Conservation (phyloP, 1,140 invertebrate genomes). For the Steinernema feltiae region DNA sequence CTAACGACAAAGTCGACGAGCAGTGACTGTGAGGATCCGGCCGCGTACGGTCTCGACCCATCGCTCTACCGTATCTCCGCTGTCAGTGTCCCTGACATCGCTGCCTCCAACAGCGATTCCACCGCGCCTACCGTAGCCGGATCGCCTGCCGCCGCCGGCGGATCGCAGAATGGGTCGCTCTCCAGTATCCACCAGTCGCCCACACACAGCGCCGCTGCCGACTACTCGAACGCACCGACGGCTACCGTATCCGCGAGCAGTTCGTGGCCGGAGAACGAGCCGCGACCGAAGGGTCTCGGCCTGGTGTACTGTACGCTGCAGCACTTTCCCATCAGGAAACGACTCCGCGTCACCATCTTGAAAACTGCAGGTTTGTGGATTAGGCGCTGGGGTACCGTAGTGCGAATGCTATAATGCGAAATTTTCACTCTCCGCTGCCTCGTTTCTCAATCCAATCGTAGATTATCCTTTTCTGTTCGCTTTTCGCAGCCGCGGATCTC, state of each 20-base stretch:
- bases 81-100: constrained; percentile 18
- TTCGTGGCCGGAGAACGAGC: constrained; percentile 39
- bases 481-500: too few relatives aligned
- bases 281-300: constrained; percentile 51
- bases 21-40: constrained; percentile 46
- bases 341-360: constrained; percentile 48
- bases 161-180: neutral
- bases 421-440: too few relatives aligned
- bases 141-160: constrained; percentile 18
- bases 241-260: constrained; percentile 26
- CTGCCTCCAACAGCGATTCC: constrained; percentile 16
- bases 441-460: too few relatives aligned
- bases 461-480: too few relatives aligned
- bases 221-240: neutral
- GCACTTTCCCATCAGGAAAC: constrained; percentile 57
- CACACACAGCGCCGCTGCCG: neutral
- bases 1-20: constrained; percentile 41
- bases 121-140: constrained; percentile 22
- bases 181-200: constrained; percentile 12
- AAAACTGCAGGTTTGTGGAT: constrained; percentile 53
- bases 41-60: constrained; percentile 47
- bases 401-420: too few relatives aligned
- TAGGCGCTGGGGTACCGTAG: too few relatives aligned
- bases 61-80: constrained; percentile 35
- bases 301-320: constrained; percentile 54